Percentiles rank a stretch among this genome's conserved stretches.
These are phyloP conservation scores for Gobius niger DNA, from an alignment of 2,113 vertebrate genomes.

Conservation along the genomic window DNA sequence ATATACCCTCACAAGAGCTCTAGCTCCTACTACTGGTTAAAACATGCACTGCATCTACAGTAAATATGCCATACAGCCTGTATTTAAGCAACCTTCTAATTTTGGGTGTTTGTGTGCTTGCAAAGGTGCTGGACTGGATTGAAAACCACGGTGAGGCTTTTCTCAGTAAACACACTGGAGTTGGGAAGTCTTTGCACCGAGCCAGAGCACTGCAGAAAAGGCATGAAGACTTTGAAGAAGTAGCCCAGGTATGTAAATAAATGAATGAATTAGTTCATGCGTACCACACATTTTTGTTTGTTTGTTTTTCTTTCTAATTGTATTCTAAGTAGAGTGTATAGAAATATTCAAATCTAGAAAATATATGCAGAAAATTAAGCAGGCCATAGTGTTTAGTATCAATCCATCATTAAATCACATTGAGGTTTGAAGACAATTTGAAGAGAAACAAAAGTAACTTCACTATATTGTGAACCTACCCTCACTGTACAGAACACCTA, in stretches of 20 bases:
- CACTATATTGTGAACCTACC: not conserved
- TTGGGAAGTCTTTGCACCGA: slow-evolving; percentile 95
- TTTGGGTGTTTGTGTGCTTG: slow-evolving; percentile 27
- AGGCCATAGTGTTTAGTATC: no score
- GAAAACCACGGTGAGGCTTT: slow-evolving; percentile 98
- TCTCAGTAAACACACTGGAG: slow-evolving; percentile 96
- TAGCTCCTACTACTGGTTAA: slow-evolving; percentile 53
- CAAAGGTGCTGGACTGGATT: slow-evolving; percentile 96
- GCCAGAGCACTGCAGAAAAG: slow-evolving; percentile 95
- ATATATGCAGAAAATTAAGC: no score
- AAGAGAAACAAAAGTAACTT: no score
- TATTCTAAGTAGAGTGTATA: no score
- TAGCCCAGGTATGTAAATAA: slow-evolving; percentile 85
- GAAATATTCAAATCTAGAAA: no score
- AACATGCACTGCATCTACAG: slow-evolving; percentile 22
- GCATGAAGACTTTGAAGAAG: slow-evolving; percentile 97
- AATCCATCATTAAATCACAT: no score
- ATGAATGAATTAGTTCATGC: not conserved
- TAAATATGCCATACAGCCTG: not conserved
- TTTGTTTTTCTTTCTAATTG: no score
- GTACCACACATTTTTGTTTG: no score
- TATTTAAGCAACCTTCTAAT: slow-evolving; percentile 5
- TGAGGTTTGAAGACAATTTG: no score
- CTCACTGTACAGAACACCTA: slow-evolving; percentile 87
- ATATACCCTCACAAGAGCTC: slow-evolving; percentile 14